Conservation (phyloP, 2,113 vertebrate species). For the Bujurquina vittata region DNA sequence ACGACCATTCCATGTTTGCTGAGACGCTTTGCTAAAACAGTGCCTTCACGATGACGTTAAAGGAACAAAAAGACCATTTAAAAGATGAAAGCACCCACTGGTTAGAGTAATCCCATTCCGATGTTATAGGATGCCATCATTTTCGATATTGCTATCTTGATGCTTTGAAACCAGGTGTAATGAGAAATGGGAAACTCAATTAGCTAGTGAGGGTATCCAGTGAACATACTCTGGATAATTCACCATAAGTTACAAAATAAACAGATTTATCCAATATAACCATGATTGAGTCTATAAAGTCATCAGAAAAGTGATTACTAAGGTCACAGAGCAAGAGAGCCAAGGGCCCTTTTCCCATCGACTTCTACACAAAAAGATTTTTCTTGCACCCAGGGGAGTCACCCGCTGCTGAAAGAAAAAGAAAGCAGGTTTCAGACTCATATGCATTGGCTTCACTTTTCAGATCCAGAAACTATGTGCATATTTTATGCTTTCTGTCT, state of each 20-base stretch:
- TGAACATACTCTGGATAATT: background rate
- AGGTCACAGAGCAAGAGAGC: background rate
- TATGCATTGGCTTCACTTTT: background rate
- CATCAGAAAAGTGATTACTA: background rate
- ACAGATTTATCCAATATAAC: background rate
- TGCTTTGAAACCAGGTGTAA: background rate
- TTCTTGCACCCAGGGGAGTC: background rate
- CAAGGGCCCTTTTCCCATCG: background rate
- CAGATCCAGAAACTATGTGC: too few species aligned
- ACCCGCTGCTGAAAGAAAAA: background rate
- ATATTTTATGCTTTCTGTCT: background rate
- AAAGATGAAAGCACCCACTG: background rate
- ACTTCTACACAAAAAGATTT: background rate
- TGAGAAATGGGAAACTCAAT: slow-evolving; percentile 1
- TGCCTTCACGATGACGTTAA: background rate
- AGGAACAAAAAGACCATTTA: background rate
- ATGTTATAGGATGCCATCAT: background rate
- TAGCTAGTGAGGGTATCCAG: slow-evolving; percentile 1
- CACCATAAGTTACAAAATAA: background rate
- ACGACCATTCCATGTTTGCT: background rate
- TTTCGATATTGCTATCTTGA: background rate
- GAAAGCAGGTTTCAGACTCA: background rate
- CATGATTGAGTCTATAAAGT: background rate
- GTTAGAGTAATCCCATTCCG: background rate
- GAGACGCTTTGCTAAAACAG: background rate